Base-by-base conservation (phyloP, 2,797 vertebrate genomes). In the Limosa lapponica region DNA sequence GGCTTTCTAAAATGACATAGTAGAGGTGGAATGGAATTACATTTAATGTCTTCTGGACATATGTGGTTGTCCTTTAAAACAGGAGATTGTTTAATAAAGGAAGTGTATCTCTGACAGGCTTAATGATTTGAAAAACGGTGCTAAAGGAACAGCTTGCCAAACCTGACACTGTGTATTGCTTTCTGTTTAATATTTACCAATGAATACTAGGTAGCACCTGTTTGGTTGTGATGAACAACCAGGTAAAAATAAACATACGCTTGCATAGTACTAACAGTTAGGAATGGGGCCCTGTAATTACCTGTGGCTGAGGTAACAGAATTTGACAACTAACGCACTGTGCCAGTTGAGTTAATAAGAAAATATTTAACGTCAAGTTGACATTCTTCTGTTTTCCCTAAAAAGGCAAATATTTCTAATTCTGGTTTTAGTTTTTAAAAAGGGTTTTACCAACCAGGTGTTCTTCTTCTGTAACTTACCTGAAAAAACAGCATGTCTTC, bases 401-500 rank as follows among this genome's bases (percentile, higher is more conserved):
- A 91, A 93, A 79, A 55, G 65, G 43, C 59, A 94, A 89, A 74
- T 82, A 57, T 37, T 79, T 74, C 88, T 92, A 83, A 90, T 91
- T 67, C 48, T 91, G 39, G 62, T 49, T 92, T 64, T 80, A 61
- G 78, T 82, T 89, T 83, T 87, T 73, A 28, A 72, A 87, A 80
- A 89, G 27, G 48, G 81, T 88, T 83, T 87, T 93, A 77, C 55
- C 82, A 92, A 4, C 6, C 69, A 84, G 12, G 41, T 89, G 13
- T 69, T 94, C 61, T 84, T 92, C 87, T 95, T 95, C 85, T 89
- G 57, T 89, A 85, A 87, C 87, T 93, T 96, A 54, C 82, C 84
- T 97, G 95, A 92, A 95, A 92, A 97, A 69, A 55, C 49, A 91
- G 61, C 94, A 93, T 91, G 66, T 97, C 85, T 96, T 96, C 64